phyloP scores from a whole-genome alignment of 1,140 invertebrate species.

The Eriosoma lanigerum region DNA sequence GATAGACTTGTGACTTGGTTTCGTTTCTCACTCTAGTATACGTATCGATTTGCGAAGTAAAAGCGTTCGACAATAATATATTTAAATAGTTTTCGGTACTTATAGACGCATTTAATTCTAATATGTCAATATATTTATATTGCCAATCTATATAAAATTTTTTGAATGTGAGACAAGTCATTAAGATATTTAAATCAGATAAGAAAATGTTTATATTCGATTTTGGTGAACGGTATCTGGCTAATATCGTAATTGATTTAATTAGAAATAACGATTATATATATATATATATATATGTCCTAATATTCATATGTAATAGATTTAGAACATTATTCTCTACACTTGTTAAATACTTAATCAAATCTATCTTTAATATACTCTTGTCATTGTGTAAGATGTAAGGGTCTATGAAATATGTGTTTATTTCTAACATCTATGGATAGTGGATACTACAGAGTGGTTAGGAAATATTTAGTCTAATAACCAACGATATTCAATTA shows the following conservation, averaged over 20 bases:
- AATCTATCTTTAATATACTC: background rate
- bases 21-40: too few relatives aligned
- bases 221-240: background rate
- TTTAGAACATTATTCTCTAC: background rate
- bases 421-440: background rate
- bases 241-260: background rate
- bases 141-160: background rate
- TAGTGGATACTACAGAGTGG: too few relatives aligned
- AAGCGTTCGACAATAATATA: background rate
- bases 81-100: constrained; percentile 1
- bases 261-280: too few relatives aligned
- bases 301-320: background rate
- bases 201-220: constrained; percentile 2
- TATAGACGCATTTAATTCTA: background rate
- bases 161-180: background rate
- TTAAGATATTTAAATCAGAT: background rate
- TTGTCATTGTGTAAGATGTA: background rate
- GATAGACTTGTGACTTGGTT: too few relatives aligned
- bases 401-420: background rate
- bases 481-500: too few relatives aligned
- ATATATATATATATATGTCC: background rate
- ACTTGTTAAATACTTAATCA: background rate
- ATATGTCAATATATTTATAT: constrained; percentile 18
- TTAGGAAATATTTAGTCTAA: too few relatives aligned
- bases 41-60: background rate